These are phyloP conservation scores for Aspiorhynchus laticeps DNA, from an alignment of 2,113 vertebrate genomes.

Conservation along the genomic window DNA sequence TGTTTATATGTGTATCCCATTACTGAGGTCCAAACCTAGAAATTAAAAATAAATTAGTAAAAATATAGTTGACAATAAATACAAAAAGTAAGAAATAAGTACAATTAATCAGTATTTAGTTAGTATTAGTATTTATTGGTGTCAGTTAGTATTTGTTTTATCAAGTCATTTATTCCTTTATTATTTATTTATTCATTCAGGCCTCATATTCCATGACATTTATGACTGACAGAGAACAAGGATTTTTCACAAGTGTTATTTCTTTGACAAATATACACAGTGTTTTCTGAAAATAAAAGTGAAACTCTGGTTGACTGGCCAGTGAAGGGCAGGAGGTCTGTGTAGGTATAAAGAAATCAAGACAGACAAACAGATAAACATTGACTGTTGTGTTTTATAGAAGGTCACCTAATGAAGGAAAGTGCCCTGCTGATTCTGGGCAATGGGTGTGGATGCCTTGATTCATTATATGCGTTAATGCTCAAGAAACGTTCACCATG, in stretches of 20 bases:
- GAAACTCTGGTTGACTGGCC: neutral
- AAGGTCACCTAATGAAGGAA: conserved; percentile 64
- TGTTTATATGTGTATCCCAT: neutral
- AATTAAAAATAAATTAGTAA: neutral
- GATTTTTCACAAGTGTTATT: neutral
- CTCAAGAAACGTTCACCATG: conserved; percentile 51
- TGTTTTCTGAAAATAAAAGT: neutral
- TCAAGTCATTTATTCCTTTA: neutral
- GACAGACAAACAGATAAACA: conserved; percentile 27
- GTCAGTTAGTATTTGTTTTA: neutral
- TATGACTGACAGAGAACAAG: neutral
- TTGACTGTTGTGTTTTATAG: conserved; percentile 37
- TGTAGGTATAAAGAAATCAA: conserved; percentile 1
- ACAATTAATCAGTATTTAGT: neutral
- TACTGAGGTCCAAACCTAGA: neutral
- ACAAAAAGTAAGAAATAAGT: neutral
- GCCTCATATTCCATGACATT: neutral
- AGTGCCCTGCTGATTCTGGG: conserved; percentile 55
- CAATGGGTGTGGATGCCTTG: conserved; percentile 44
- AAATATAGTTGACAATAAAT: neutral
- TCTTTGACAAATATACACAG: neutral
- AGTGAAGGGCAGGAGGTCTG: conserved; percentile 23
- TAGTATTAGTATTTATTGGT: neutral
- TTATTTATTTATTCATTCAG: neutral
- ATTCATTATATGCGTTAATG: conserved; percentile 62